phyloP scores from a whole-genome alignment of 2,888 invertebrate species.

The Pecten maximus region DNA sequence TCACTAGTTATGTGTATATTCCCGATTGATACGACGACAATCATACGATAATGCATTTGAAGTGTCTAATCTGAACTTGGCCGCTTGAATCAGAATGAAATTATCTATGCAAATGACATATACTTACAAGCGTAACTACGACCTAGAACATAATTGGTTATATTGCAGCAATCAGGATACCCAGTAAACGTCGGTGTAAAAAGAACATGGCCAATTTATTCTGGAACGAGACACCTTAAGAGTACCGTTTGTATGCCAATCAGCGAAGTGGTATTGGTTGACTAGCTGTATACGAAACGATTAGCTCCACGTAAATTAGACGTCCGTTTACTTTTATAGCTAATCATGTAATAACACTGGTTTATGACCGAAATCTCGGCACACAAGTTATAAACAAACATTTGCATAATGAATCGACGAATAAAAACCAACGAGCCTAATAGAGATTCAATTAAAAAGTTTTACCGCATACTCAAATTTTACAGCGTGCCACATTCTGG shows the following conservation, averaged over 20 bases:
- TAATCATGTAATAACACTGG: neutral
- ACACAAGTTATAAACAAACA: neutral
- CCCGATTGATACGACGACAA: too few relatives aligned
- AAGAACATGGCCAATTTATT: slow-evolving; percentile 4
- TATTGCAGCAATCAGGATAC: neutral
- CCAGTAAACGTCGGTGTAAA: neutral
- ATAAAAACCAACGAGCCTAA: neutral
- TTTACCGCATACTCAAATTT: neutral
- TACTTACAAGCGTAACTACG: neutral
- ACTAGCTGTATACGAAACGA: neutral
- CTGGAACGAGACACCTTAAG: neutral
- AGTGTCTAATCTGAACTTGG: too few relatives aligned
- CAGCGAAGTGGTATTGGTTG: neutral
- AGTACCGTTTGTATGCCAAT: neutral
- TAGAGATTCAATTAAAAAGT: neutral
- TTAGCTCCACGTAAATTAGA: neutral
- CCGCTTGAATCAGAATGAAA: too few relatives aligned
- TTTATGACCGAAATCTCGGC: slow-evolving; percentile 5
- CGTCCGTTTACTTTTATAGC: neutral
- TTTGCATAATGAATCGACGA: neutral
- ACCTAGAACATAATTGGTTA: neutral
- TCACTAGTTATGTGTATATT: too few relatives aligned
- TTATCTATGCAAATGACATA: too few relatives aligned
- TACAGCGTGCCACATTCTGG: neutral
- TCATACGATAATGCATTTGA: too few relatives aligned